These are phyloP conservation scores for Leptinotarsa peninsularis DNA, from an alignment of 2,888 invertebrate species.

Conservation along the genomic window DNA sequence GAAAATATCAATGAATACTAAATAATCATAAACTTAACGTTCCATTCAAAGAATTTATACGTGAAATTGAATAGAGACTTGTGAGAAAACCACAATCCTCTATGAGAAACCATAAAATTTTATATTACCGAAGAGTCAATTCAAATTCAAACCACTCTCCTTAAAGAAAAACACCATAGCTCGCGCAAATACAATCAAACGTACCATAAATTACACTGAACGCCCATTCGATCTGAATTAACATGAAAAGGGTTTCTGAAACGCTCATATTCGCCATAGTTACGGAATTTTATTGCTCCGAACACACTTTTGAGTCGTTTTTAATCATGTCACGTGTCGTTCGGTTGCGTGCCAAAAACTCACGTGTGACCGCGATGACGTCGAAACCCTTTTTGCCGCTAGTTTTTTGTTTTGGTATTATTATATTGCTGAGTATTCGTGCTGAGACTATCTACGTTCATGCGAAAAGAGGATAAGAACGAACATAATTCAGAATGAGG, in stretches of 20 bases:
- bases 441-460: not conserved
- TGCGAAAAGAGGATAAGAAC: not conserved
- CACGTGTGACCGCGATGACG: conserved; percentile 12
- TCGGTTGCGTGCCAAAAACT: conserved; percentile 28
- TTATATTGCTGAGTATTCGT: not conserved
- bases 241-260: conserved; percentile 47
- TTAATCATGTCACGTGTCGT: conserved; percentile 27
- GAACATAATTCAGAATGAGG: not conserved
- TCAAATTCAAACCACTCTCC: not conserved
- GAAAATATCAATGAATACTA: not conserved
- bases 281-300: conserved; percentile 43
- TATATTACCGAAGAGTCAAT: not conserved
- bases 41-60: not conserved
- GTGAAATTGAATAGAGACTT: not conserved
- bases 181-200: conserved; percentile 22
- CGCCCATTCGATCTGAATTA: conserved; percentile 33
- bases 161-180: conserved; percentile 8
- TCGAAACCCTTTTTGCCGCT: not conserved
- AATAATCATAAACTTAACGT: not conserved
- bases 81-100: not conserved
- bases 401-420: not conserved
- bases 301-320: conserved; percentile 17
- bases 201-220: conserved; percentile 27
- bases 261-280: conserved; percentile 37
- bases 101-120: conserved; percentile 12